A percentile compares a stretch with the other conserved stretches of the same genome.
phyloP scores from a whole-genome alignment of 2,888 invertebrate species.

The Baronia brevicornis region DNA sequence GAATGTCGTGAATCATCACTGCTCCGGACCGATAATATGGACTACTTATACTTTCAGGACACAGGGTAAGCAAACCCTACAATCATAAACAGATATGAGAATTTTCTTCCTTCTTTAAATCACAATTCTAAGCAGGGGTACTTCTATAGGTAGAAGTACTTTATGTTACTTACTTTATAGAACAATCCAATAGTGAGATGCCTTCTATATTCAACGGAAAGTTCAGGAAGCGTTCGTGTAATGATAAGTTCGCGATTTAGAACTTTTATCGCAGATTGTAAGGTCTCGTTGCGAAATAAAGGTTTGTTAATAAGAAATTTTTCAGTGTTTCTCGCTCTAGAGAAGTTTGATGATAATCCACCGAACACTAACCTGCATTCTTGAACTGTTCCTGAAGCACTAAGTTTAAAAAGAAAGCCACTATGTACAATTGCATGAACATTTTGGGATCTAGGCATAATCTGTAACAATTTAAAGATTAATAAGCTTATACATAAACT shows the following conservation, averaged over 20 bases:
- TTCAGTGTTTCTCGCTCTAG: constrained; percentile 66
- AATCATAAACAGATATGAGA: constrained; percentile 13
- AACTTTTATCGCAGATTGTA: constrained; percentile 42
- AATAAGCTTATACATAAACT: no score
- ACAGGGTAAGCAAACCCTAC: constrained; percentile 69
- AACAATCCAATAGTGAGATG: constrained; percentile 76
- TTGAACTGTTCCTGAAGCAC: constrained; percentile 34
- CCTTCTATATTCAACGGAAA: constrained; percentile 72
- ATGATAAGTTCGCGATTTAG: constrained; percentile 37
- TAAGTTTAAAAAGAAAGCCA: constrained; percentile 75
- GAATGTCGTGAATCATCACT: constrained; percentile 39
- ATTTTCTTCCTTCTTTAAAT: background rate
- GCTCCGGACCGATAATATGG: constrained; percentile 59
- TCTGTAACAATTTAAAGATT: constrained; percentile 61
- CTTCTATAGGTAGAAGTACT: background rate
- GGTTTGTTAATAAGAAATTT: constrained; percentile 47
- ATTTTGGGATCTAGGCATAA: constrained; percentile 82
- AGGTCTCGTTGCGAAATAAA: constrained; percentile 45
- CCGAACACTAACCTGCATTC: constrained; percentile 71
- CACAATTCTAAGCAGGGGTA: background rate
- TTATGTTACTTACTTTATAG: constrained; percentile 66
- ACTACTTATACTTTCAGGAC: constrained; percentile 51
- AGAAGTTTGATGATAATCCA: constrained; percentile 51
- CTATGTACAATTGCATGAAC: constrained; percentile 84
- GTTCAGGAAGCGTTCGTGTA: constrained; percentile 59